A percentile compares a stretch with the other conserved stretches of the same genome.
Conservation (phyloP, 1,140 invertebrate species). For the Oryzaephilus surinamensis region DNA sequence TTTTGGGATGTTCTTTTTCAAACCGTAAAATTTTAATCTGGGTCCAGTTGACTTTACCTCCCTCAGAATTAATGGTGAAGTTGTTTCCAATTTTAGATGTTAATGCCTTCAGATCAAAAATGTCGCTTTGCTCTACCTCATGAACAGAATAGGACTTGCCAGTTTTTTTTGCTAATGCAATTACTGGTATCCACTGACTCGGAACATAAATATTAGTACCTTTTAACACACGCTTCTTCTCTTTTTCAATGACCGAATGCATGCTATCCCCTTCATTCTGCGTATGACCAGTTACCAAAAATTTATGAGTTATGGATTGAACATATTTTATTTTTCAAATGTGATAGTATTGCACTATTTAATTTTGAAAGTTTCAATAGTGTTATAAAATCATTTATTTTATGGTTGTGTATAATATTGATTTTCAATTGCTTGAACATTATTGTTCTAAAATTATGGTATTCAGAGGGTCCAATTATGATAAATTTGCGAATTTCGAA, state of each 20-base stretch:
- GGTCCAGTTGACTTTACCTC: constrained; percentile 17
- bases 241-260: constrained; percentile 33
- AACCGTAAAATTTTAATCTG: constrained; percentile 22
- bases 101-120: constrained; percentile 12
- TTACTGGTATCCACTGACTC: constrained; percentile 7
- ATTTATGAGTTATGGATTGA: constrained; percentile 34
- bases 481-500: no score
- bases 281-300: constrained; percentile 32
- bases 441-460: no score
- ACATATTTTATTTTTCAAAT: no score
- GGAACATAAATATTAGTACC: constrained; percentile 28
- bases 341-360: no score
- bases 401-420: no score
- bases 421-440: no score
- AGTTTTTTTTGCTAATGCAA: constrained; percentile 9
- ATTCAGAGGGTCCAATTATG: no score
- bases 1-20: constrained; percentile 7
- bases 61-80: constrained; percentile 18
- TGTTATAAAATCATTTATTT: no score
- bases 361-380: no score
- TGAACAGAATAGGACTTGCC: constrained; percentile 8
- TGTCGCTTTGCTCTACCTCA: constrained; percentile 8
- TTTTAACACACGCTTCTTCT: constrained; percentile 23
- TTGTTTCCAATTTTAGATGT: constrained; percentile 15
- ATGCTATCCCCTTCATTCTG: constrained; percentile 35